Evolutionary conservation across 2,797 vertebrate genomes (phyloP), one percentile per base, ranked within the genome.

Genomic region (Cirrhinus mrigala): DNA sequence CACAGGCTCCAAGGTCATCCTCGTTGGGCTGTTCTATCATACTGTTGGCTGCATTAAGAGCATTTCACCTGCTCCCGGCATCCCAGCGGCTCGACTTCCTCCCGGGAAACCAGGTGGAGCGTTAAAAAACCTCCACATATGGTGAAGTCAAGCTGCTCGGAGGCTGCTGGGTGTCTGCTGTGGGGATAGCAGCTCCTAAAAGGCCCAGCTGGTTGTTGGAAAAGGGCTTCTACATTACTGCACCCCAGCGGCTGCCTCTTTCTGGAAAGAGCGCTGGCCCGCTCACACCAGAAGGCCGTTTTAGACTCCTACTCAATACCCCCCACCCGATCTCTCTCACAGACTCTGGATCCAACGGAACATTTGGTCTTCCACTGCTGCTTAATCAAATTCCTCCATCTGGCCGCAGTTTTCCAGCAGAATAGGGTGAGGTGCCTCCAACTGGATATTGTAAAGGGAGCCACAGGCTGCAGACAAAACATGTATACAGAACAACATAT

Each of bases 381-480:
- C 97, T 98, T 99, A 99, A 99, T 99, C 98, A 98, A 98, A 99
- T 98, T 98, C 97, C 97, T 99, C 98, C 98, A 99, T 99, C 98
- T 99, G 98, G 97, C 97, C 96, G 95, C 96, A 95, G 86, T 93
- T 90, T 98, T 97, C 97, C 98, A 92, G 94, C 95, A 97, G 97
- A 98, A 97, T 96, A 96, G 96, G 78, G 97, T 97, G 97, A 99
- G 97, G 97, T 98, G 97, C 97, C 97, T 98, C 97, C 97, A 98
- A 97, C 96, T 95, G 97, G 96, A 98, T 97, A 97, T 96, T 97
- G 96, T 94, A 95, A 86, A 68, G 62, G 94, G 95, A 97, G 92
- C 93, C 95, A 96, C 95, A 95, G 96, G 96, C 96, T 97, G 96
- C 95, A 96, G 97, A 95, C 96, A 96, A 96, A 96, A 96, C 96